Conservation (phyloP, 2,113 vertebrate species). For the Callospermophilus lateralis region DNA sequence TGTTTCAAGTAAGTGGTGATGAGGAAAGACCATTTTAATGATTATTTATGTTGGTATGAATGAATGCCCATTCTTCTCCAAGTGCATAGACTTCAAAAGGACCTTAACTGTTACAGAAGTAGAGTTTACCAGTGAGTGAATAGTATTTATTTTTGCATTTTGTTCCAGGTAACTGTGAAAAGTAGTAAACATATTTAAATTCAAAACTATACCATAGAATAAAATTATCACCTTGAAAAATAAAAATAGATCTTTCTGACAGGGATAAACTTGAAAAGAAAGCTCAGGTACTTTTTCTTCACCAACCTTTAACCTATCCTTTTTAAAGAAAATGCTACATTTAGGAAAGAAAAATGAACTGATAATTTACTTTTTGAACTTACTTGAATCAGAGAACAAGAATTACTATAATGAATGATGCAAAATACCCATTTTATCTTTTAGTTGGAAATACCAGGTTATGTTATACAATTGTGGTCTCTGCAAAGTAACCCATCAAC, state of each 20-base stretch:
- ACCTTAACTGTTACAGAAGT: not conserved
- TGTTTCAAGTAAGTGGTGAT: not conserved
- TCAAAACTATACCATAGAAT: not conserved
- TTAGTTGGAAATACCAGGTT: conserved; percentile 42
- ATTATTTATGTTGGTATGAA: not conserved
- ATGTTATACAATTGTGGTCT: not conserved
- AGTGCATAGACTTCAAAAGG: not conserved
- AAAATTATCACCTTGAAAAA: not conserved
- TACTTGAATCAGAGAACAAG: conserved; percentile 1
- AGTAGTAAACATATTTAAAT: conserved; percentile 5
- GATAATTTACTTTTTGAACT: conserved; percentile 44
- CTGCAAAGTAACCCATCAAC: conserved; percentile 34
- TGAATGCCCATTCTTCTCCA: conserved; percentile 6
- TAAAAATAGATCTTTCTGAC: conserved; percentile 23
- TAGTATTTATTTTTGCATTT: not conserved
- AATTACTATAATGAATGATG: conserved; percentile 21
- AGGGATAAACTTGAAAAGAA: not conserved
- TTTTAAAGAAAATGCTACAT: not conserved
- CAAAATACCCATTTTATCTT: not conserved
- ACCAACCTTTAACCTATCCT: not conserved
- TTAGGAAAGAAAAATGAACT: conserved; percentile 48
- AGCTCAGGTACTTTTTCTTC: not conserved
- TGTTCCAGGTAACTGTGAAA: not conserved
- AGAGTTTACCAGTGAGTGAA: not conserved
- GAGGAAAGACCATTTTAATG: not conserved